A percentile compares a stretch with the other conserved stretches of the same genome.
Evolutionary conservation across 2,113 vertebrate species (phyloP).

Genomic region (Rostratula benghalensis): DNA sequence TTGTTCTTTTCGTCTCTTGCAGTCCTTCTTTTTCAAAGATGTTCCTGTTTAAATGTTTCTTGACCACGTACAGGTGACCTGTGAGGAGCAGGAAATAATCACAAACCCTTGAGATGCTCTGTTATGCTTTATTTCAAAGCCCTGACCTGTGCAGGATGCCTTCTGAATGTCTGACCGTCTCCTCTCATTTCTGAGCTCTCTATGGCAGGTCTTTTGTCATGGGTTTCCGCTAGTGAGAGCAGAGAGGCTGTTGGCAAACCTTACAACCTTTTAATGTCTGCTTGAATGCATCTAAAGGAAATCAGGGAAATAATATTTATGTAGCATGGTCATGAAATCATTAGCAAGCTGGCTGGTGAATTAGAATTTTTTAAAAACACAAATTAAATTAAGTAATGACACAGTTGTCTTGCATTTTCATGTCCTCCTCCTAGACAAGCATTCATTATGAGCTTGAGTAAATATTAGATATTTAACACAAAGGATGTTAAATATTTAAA

Average conservation of each 20-base stretch:
- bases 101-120: neutral
- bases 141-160: neutral
- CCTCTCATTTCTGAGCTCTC: neutral
- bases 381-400: constrained; percentile 64
- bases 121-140: neutral
- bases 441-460: constrained; percentile 45
- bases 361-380: constrained; percentile 25
- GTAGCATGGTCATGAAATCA: constrained; percentile 59
- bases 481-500: constrained; percentile 31
- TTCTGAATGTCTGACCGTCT: neutral
- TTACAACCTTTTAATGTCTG: constrained; percentile 15
- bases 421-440: constrained; percentile 18
- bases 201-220: neutral
- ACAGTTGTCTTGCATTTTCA: constrained; percentile 23
- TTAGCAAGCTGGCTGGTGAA: constrained; percentile 56
- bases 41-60: neutral
- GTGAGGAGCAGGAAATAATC: neutral
- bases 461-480: constrained; percentile 54
- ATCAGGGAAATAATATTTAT: constrained; percentile 56
- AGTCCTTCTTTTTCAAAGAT: neutral
- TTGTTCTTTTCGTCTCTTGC: neutral
- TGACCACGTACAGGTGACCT: neutral
- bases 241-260: constrained; percentile 13
- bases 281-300: constrained; percentile 40
- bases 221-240: neutral